Evolutionary conservation across 2,797 vertebrate species (phyloP).

Genomic region (Anomalospiza imberbis): DNA sequence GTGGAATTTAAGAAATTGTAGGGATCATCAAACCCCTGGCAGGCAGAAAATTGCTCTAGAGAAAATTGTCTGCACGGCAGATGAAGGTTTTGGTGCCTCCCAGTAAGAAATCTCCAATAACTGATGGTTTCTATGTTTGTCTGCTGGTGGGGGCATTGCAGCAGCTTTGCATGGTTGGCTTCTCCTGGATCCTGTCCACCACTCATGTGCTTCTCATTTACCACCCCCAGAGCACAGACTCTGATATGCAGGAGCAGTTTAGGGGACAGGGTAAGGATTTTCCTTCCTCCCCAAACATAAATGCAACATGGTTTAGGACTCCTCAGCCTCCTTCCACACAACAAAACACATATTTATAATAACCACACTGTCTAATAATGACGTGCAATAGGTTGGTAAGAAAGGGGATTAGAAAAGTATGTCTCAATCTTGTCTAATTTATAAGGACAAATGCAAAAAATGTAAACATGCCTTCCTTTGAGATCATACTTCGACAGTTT

Average conservation of each 20-base stretch:
- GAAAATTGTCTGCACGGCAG: neutral
- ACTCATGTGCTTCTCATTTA: neutral
- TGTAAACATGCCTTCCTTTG: neutral
- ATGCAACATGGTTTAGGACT: neutral
- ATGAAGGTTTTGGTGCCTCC: neutral
- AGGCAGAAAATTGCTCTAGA: neutral
- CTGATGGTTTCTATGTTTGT: neutral
- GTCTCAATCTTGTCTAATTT: neutral
- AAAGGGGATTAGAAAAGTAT: accelerated
- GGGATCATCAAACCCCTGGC: accelerated
- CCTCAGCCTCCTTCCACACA: neutral
- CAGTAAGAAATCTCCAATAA: neutral
- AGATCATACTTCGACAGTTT: neutral
- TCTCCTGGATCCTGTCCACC: neutral
- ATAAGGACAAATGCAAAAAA: neutral
- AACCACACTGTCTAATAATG: neutral
- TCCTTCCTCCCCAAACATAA: neutral
- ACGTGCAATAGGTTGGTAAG: accelerated
- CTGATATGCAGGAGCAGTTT: neutral
- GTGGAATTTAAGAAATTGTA: neutral
- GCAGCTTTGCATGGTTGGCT: neutral
- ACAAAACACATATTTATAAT: neutral
- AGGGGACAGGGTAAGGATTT: neutral
- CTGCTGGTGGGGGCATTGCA: neutral
- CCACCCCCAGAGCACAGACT: neutral